These are phyloP conservation scores for Pipa parva DNA, from an alignment of 2,113 vertebrate genomes.

Conservation along the genomic window DNA sequence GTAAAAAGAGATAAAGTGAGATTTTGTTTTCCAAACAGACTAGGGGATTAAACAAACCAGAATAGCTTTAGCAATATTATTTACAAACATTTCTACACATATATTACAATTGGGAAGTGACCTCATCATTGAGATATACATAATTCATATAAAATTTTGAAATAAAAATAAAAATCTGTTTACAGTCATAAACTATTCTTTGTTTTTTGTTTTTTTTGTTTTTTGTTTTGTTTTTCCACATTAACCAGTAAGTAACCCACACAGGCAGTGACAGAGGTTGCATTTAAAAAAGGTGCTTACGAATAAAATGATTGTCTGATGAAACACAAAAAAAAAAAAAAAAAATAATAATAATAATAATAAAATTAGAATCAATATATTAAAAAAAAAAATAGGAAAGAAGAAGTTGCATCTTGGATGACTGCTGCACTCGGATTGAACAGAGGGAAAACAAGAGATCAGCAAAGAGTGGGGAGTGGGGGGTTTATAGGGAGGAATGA, in stretches of 20 bases:
- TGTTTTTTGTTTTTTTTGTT: constrained; percentile 23
- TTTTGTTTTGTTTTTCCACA: constrained; percentile 73
- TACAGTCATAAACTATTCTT: constrained; percentile 99
- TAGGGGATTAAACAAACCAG: neutral
- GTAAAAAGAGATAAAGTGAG: constrained; percentile 1
- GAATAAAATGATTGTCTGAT: constrained; percentile 99
- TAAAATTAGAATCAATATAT: constrained; percentile 76
- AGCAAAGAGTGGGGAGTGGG: constrained; percentile 48
- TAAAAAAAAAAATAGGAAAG: constrained; percentile 67
- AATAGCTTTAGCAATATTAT: constrained; percentile 82
- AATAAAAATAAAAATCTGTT: constrained; percentile 99
- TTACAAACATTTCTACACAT: constrained; percentile 99
- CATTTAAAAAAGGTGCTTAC: constrained; percentile 91
- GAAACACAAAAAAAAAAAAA: constrained; percentile 77
- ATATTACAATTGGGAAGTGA: constrained; percentile 99
- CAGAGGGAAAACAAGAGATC: constrained; percentile 46
- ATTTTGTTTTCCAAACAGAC: neutral
- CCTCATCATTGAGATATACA: constrained; percentile 99
- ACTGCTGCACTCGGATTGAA: constrained; percentile 73
- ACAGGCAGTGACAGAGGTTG: constrained; percentile 98
- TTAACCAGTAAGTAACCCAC: constrained; percentile 90
- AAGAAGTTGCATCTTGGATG: constrained; percentile 86
- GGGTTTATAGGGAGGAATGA: constrained; percentile 74
- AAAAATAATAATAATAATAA: constrained; percentile 57
- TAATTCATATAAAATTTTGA: constrained; percentile 99